A percentile compares a stretch with the other conserved stretches of the same genome.
phyloP scores from a whole-genome alignment of 2,113 vertebrate species.

The Macquaria australasica region DNA sequence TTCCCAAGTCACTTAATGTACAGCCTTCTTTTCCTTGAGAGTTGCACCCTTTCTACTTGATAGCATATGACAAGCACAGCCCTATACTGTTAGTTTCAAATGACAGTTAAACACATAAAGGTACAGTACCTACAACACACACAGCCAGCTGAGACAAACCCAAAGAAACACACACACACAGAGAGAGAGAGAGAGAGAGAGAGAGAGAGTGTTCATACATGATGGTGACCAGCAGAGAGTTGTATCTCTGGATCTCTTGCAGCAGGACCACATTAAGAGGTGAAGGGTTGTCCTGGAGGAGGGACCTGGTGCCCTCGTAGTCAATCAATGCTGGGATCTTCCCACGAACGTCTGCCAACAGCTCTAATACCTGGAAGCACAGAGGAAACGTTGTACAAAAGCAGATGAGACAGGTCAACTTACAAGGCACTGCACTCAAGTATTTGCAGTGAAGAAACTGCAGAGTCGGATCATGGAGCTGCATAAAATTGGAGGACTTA shows the following conservation, averaged over 20 bases:
- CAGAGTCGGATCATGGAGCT: not conserved
- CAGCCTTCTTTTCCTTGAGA: not conserved
- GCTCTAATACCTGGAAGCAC: constrained; percentile 86
- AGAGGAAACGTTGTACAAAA: not conserved
- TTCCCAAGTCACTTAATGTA: not conserved
- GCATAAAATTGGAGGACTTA: not conserved
- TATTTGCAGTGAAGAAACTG: not conserved
- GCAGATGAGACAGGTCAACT: not conserved
- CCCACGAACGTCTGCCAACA: constrained; percentile 85
- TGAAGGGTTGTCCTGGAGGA: constrained; percentile 85
- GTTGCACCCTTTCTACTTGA: not conserved
- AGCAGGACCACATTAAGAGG: constrained; percentile 90
- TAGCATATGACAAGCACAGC: not conserved
- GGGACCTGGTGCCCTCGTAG: constrained; percentile 82
- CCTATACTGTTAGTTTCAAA: not conserved
- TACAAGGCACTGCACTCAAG: not conserved
- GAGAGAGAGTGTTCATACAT: constrained; percentile 64
- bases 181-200: too few species aligned
- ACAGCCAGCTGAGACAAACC: not conserved
- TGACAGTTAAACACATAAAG: not conserved
- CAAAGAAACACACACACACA: constrained; percentile 9
- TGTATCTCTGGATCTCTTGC: constrained; percentile 94
- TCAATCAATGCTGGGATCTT: constrained; percentile 87
- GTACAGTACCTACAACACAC: not conserved
- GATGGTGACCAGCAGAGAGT: constrained; percentile 87